Evolutionary conservation across 2,888 invertebrate genomes (phyloP), one percentile per base, ranked within the genome.

Genomic region (Sarcophaga caerulescens): DNA sequence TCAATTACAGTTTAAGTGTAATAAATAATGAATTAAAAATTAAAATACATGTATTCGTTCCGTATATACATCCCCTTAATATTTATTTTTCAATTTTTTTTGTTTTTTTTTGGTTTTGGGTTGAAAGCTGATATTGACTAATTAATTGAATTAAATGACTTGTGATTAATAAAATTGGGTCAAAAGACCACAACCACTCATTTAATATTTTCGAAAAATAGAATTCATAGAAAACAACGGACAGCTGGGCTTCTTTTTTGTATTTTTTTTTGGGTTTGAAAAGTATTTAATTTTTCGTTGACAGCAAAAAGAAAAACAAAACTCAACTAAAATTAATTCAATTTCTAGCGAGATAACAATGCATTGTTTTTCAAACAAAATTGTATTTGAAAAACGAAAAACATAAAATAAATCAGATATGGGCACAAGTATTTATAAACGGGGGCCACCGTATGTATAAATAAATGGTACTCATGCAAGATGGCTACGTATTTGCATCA

Each of bases 141-240:
- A 78, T 84, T 81, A 86, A 86, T 86, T 84, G 74, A 84, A 86
- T 83, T 70, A 84, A 81, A 84, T 74, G 77, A 81, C 62, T 86
- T 86, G 68, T 77, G 69, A 78, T 83, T 78, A 84, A 85, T 83
- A 80, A 65, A 85, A 85, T 76, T 83, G 81, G 85, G 85, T 86
- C 84, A 84, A 84, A 66, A 19, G 74, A 70, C 65, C 80, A 81
- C 70, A 77, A 70, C n/a, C 60, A 71, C 52, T 66, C 73, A 75
- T 74, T 79, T 63, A 73, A 70, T 68, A 73, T 19, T 74, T 69
- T 44, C 35, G 21, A 52, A 25, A 35, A 35, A 35, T 8, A 35
- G 10, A 35, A 19, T 66, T n/a, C 44, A 14, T 59, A 73, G 59
- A 73, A 80, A 2, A 35, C n/a, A 44, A 35, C 44, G 63, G 19